A percentile compares a stretch with the other conserved stretches of the same genome.
Conservation (phyloP, 2,113 vertebrate species). For the Poecilia latipinna region DNA sequence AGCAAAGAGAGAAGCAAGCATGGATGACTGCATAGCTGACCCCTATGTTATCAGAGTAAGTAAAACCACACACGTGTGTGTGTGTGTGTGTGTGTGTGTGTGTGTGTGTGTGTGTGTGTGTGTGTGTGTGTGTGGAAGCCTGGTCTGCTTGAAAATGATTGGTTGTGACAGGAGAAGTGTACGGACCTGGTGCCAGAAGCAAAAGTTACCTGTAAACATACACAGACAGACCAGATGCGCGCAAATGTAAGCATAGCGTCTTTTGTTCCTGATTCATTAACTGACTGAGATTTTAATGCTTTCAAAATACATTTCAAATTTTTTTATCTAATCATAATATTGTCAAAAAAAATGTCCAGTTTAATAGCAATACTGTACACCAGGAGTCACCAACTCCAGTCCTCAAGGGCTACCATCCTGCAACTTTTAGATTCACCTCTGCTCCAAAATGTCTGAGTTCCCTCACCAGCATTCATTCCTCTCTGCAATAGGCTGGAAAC, state of each 20-base stretch:
- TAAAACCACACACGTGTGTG: constrained; percentile 12
- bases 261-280: background rate
- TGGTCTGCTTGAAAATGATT: constrained; percentile 64
- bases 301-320: no score
- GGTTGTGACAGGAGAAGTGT: constrained; percentile 63
- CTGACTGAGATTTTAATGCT: background rate
- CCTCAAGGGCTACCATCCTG: no score
- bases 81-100: constrained; percentile 12
- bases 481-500: no score
- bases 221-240: background rate
- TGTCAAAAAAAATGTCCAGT: no score
- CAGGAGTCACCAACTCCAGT: no score
- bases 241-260: background rate
- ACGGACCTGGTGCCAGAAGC: constrained; percentile 50
- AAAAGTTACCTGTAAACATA: constrained; percentile 31
- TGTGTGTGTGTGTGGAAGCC: background rate
- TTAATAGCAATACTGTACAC: no score
- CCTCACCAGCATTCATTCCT: no score
- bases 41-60: constrained; percentile 44
- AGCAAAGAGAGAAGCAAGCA: constrained; percentile 54
- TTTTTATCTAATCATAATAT: no score
- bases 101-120: no score
- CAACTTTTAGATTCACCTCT: no score
- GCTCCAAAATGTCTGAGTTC: no score
- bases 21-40: constrained; percentile 48